These are phyloP conservation scores for Cromileptes altivelis DNA, from an alignment of 2,113 vertebrate species.

Conservation along the genomic window DNA sequence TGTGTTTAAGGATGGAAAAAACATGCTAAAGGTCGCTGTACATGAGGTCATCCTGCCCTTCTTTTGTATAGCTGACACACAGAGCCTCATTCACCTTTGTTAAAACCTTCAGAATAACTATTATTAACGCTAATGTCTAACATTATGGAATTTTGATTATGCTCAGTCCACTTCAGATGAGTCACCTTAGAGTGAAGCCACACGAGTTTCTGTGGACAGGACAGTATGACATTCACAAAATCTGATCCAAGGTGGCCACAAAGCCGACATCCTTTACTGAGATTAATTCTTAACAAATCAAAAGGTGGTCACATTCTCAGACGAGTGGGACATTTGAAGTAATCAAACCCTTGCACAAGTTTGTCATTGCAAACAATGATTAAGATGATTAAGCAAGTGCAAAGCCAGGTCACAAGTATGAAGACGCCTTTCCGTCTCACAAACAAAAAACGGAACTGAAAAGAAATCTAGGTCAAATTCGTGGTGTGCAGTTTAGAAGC, in stretches of 20 bases:
- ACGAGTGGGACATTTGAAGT: not conserved
- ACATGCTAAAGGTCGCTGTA: not conserved
- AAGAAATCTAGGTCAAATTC: not conserved
- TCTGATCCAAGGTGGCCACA: not conserved
- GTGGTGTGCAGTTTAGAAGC: not conserved
- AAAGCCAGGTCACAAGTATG: not conserved
- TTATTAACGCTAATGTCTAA: not conserved
- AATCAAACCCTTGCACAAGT: not conserved
- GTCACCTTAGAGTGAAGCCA: not conserved
- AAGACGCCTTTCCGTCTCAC: not conserved
- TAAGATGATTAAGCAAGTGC: slow-evolving; percentile 8
- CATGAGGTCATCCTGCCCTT: not conserved
- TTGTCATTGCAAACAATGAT: slow-evolving; percentile 11
- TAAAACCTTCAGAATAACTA: slow-evolving; percentile 1
- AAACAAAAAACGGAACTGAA: not conserved
- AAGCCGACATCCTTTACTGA: not conserved
- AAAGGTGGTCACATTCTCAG: slow-evolving; percentile 7
- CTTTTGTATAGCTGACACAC: not conserved
- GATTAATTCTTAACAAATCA: not conserved
- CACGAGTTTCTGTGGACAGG: not conserved
- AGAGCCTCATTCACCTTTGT: not conserved
- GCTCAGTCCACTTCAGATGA: not conserved
- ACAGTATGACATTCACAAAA: not conserved
- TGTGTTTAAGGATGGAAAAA: slow-evolving; percentile 20
- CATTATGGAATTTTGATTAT: not conserved